Evolutionary conservation across 1,140 invertebrate genomes (phyloP).

Genomic region (Caenorhabditis remanei): DNA sequence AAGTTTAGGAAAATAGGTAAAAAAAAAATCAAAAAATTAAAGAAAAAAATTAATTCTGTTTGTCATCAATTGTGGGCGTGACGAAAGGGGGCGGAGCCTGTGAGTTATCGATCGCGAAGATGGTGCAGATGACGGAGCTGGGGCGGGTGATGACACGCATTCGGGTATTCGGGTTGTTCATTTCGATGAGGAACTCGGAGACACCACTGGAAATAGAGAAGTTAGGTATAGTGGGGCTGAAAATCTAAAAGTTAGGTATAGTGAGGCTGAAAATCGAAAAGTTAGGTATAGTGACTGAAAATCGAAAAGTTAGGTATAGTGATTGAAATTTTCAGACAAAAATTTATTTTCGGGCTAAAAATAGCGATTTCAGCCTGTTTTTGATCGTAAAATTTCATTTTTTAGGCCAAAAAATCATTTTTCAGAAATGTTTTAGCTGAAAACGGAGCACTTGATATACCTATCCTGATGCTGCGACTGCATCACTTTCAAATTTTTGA

Average conservation of each 20-base stretch:
- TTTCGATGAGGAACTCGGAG: constrained; percentile 15
- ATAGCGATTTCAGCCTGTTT: background rate
- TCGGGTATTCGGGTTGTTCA: constrained; percentile 24
- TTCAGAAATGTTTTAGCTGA: no score
- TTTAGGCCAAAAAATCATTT: no score
- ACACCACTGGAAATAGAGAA: constrained; percentile 15
- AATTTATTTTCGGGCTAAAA: background rate
- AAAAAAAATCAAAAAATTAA: no score
- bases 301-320: no score
- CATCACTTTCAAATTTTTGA: background rate
- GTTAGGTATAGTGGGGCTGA: no score
- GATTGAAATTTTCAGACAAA: no score
- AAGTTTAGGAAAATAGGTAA: no score
- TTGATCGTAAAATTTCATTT: background rate
- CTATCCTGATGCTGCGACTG: background rate
- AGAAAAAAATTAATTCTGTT: no score
- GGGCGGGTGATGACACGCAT: constrained; percentile 36
- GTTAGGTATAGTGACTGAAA: no score
- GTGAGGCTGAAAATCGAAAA: no score
- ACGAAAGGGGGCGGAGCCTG: constrained; percentile 25
- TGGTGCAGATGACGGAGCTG: constrained; percentile 8
- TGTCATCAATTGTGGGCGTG: background rate
- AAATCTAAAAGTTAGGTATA: no score
- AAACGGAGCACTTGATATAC: no score
- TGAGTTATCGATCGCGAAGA: constrained; percentile 25